Evolutionary conservation across 2,113 vertebrate genomes (phyloP).

Genomic region (Mystacornis crossleyi): DNA sequence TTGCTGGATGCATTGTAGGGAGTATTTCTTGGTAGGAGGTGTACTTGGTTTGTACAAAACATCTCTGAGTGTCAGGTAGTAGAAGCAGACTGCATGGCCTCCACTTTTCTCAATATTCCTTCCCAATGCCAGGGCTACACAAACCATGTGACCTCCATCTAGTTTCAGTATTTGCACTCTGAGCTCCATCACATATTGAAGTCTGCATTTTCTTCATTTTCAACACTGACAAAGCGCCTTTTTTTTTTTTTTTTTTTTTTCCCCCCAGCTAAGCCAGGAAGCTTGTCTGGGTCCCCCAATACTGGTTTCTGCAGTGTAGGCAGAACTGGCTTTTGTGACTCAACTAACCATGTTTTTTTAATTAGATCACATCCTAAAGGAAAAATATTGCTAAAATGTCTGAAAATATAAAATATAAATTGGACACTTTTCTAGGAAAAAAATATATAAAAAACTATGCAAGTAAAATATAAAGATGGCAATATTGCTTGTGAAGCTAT

Average conservation of each 20-base stretch:
- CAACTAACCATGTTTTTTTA: conserved; percentile 49
- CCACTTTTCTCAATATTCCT: neutral
- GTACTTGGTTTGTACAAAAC: neutral
- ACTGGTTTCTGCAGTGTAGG: neutral
- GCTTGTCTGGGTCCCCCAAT: neutral
- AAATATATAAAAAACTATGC: neutral
- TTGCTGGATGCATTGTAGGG: accelerated
- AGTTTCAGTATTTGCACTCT: neutral
- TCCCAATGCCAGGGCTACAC: accelerated
- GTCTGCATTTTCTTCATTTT: neutral
- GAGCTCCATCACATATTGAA: neutral
- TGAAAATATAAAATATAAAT: conserved; percentile 30
- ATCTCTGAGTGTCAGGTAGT: neutral
- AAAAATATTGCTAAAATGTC: conserved; percentile 13
- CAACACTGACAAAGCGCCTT: neutral
- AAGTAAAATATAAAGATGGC: neutral
- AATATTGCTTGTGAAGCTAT: conserved; percentile 2
- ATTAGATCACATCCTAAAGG: conserved; percentile 60
- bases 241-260: neutral
- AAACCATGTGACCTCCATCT: neutral
- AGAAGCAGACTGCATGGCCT: neutral
- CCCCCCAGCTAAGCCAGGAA: neutral
- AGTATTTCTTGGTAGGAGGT: neutral
- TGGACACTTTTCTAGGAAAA: conserved; percentile 1
- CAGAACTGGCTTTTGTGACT: conserved; percentile 12